Evolutionary conservation across 37 sponge, comb jelly and placozoan genomes (phyloP), one percentile per base, ranked within the genome.

Genomic region (Amphimedon queenslandica): DNA sequence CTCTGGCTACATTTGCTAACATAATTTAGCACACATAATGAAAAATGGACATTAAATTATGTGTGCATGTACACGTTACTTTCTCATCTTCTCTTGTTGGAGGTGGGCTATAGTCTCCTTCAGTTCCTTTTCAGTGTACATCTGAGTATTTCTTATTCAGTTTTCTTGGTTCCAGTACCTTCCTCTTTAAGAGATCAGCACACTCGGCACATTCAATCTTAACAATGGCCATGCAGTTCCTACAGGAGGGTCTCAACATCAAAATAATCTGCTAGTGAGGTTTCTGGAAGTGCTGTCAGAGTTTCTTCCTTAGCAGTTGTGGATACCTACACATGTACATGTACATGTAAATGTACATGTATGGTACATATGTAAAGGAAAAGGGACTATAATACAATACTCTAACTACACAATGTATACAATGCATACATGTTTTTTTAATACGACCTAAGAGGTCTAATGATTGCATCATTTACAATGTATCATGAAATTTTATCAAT

Each of bases 171-270:
- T 82, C 83, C 63, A 53, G 29, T 3, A 23, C 47, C 79, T 88
- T 88, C n/a, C n/a, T 56, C 56, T 88, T 84, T 31, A 82, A 56
- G 57, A 78, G 69, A 27, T 58, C 66, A 3, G 70, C 55, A 13
- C 63, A 63, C 32, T 82, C 83, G 1, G 80, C 75, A 11, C 72
- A 67, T 41, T 78, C 55, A 1, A 40, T 74, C 84, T 78, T 88
- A 25, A 36, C 73, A 2, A 58, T 34, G 5, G 75, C 71, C n/a
- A n/a, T n/a, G n/a, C 37, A 88, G 79, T 37, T 88, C 83, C 64
- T 42, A 29, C 63, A 58, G 75, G 38, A 4, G 58, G 67, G 3
- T 69, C 35, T 64, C 18, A 27, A 37, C 53, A 8, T 13, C 69
- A 64, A 67, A 27, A 55, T 16, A 24, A 42, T 43, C 41, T 41